A percentile compares a stretch with the other conserved stretches of the same genome.
phyloP scores from a whole-genome alignment of 2,113 vertebrate genomes.

The Heterocephalus glaber region DNA sequence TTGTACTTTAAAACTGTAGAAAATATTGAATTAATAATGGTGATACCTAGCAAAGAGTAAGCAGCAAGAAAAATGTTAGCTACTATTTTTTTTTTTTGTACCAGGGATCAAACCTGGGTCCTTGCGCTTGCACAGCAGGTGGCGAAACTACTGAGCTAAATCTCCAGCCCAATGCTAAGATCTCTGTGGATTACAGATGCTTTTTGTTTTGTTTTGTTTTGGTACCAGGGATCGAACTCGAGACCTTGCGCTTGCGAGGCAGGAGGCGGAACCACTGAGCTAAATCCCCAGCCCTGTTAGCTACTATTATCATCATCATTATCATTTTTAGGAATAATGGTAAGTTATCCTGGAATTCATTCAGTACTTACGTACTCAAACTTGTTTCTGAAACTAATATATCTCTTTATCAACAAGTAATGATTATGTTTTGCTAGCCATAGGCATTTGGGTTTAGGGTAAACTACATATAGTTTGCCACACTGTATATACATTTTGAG shows the following conservation, averaged over 20 bases:
- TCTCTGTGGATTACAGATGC: too few species aligned
- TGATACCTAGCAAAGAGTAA: background rate
- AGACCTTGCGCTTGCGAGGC: too few species aligned
- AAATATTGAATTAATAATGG: background rate
- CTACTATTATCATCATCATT: background rate
- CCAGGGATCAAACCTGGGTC: too few species aligned
- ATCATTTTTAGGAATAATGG: background rate
- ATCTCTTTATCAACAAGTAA: background rate
- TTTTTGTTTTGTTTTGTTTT: too few species aligned
- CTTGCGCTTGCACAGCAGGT: too few species aligned
- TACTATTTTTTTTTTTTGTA: too few species aligned
- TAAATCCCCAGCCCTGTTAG: too few species aligned
- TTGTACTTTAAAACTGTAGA: background rate
- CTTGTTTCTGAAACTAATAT: slow-evolving; percentile 20
- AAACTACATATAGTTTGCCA: background rate
- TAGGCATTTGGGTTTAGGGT: background rate
- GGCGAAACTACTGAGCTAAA: too few species aligned
- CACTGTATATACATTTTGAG: background rate
- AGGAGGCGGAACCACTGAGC: too few species aligned
- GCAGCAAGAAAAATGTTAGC: background rate
- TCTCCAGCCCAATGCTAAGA: too few species aligned
- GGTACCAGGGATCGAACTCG: too few species aligned
- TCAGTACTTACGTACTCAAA: background rate
- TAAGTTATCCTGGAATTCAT: background rate
- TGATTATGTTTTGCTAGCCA: background rate